Base-by-base conservation (phyloP, 1,140 invertebrate species). In the Melipona quadrifasciata region DNA sequence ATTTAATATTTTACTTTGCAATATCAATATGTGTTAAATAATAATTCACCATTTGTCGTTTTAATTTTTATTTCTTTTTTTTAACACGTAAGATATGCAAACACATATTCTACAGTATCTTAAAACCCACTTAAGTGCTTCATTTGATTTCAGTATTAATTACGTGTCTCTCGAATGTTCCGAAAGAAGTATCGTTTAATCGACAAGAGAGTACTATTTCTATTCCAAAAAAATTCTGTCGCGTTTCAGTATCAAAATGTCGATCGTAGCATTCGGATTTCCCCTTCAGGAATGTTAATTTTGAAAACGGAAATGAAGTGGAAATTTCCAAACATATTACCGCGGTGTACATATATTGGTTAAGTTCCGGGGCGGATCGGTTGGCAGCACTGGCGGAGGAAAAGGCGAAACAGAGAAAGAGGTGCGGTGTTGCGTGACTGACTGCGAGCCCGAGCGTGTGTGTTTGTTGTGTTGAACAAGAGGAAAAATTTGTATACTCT, bases 371-470 rank as follows among this genome's bases (percentile, higher is more conserved):
- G 55, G 57, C 55, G 27, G 12, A 6, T 31, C 24, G 14, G 68
- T 65, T 76, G 79, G 58, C 34, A 73, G 34, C 21, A 27, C 47
- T 86, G 84, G 14, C 53, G 16, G 84, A 64, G 64, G 61, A 65
- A 12, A 24, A 14, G 12, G 39, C 85, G 86, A 84, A 67, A 61
- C 67, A 79, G 86, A 92, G 92, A 91, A 90, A 92, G 92, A 92
- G 91, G 91, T 92, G 90, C 90, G 92, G 92, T 93, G 92, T 94
- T 93, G 92, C 93, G 93, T 94, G 93, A 92, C 89, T 93, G 93
- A 77, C 90, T 93, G 93, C 92, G 90, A 92, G 91, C 85, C 27
- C 90, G 92, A 93, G 92, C 92, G 93, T 93, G 93, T 93, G 93
- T 94, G 93, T 92, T 93, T 94, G 93, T 94, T 93, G 93, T 94